phyloP scores from a whole-genome alignment of 2,888 invertebrate species.

The Plagodis pulveraria region DNA sequence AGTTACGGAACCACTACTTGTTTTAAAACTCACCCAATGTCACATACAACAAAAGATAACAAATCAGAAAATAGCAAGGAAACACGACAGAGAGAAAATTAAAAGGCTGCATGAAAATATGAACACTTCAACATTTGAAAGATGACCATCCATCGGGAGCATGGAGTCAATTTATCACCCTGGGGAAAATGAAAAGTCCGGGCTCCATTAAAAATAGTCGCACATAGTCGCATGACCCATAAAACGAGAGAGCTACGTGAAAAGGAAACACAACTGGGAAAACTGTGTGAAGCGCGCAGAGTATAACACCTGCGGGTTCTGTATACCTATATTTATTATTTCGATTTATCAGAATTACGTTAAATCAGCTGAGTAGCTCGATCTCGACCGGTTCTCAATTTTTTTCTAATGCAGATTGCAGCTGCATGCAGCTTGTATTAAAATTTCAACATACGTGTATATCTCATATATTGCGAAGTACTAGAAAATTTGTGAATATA shows the following conservation, averaged over 20 bases:
- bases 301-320: constrained; percentile 42
- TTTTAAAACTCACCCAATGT: constrained; percentile 1
- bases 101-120: constrained; percentile 53
- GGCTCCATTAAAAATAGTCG: constrained; percentile 83
- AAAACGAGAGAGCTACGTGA: constrained; percentile 79
- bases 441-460: no score
- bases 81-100: constrained; percentile 40
- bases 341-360: no score
- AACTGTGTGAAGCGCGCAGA: constrained; percentile 50
- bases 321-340: constrained; percentile 15
- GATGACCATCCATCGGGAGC: constrained; percentile 78
- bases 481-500: no score
- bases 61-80: constrained; percentile 22
- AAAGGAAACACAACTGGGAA: constrained; percentile 78
- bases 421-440: no score
- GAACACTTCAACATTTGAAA: constrained; percentile 61
- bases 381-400: no score
- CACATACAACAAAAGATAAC: constrained; percentile 6
- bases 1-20: no score
- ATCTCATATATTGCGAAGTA: no score
- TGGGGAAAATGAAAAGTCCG: constrained; percentile 77
- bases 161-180: constrained; percentile 82
- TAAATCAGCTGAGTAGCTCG: no score
- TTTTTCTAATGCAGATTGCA: no score
- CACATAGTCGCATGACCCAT: constrained; percentile 83